A percentile compares a stretch with the other conserved stretches of the same genome.
Evolutionary conservation across 2,888 invertebrate genomes (phyloP).

Genomic region (Lepas anatifera): DNA sequence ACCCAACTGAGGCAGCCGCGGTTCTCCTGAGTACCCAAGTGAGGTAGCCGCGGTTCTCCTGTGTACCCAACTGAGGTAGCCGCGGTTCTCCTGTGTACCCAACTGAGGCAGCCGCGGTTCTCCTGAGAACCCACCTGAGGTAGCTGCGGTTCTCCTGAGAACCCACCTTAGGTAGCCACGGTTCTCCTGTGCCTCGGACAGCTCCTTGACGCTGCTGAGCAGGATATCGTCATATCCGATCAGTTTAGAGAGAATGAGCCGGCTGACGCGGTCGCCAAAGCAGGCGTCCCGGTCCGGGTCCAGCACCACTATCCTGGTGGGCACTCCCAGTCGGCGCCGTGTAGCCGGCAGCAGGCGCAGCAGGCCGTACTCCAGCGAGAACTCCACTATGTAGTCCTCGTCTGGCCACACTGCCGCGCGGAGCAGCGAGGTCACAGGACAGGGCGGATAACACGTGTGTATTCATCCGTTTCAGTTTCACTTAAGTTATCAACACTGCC

Average conservation of each 20-base stretch:
- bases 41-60: conserved; percentile 89
- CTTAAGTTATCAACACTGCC: too few relatives aligned
- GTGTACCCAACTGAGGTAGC: conserved; percentile 44
- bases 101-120: conserved; percentile 86
- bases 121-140: conserved; percentile 63
- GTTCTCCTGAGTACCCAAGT: conserved; percentile 40
- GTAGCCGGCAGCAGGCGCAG: conserved; percentile 76
- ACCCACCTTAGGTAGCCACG: conserved; percentile 76
- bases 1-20: too few relatives aligned
- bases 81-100: conserved; percentile 21
- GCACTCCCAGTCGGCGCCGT: conserved; percentile 74
- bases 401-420: conserved; percentile 39
- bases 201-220: conserved; percentile 88
- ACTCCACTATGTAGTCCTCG: conserved; percentile 94
- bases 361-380: conserved; percentile 94
- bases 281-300: conserved; percentile 77
- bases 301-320: conserved; percentile 51
- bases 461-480: too few relatives aligned
- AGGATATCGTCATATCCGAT: conserved; percentile 94
- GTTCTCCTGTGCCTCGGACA: conserved; percentile 92
- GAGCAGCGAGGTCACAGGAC: neutral
- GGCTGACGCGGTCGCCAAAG: conserved; percentile 84
- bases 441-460: too few relatives aligned
- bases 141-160: too few relatives aligned
- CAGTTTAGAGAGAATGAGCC: conserved; percentile 80